phyloP scores from a whole-genome alignment of 2,113 vertebrate species.

The Bungarus multicinctus region DNA sequence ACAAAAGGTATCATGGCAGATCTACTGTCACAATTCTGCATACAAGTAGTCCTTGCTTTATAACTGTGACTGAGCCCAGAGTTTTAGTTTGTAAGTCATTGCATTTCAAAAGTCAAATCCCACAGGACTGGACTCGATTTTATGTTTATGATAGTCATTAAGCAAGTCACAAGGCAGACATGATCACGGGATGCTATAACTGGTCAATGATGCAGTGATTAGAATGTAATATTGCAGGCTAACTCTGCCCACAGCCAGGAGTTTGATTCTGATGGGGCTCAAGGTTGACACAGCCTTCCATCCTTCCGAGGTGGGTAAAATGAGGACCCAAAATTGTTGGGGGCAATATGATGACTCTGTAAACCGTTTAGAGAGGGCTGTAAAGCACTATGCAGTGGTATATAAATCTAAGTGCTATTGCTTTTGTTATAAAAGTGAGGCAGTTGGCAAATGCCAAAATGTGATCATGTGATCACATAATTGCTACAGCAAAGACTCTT shows the following conservation, averaged over 20 bases:
- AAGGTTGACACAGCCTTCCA: too few relatives aligned
- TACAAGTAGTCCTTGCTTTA: not conserved
- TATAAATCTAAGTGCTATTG: too few relatives aligned
- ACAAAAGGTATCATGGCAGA: not conserved
- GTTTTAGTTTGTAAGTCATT: not conserved
- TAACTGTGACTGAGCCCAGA: not conserved
- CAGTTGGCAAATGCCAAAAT: not conserved
- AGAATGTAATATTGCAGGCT: not conserved
- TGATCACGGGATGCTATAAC: not conserved
- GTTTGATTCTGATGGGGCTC: not conserved
- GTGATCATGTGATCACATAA: not conserved
- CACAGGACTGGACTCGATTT: not conserved
- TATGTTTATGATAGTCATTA: too few relatives aligned
- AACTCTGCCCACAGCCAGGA: not conserved
- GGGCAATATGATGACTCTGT: too few relatives aligned
- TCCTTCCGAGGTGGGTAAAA: too few relatives aligned
- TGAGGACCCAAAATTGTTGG: too few relatives aligned
- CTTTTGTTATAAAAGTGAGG: too few relatives aligned
- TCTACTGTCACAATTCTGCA: accelerated
- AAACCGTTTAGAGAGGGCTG: too few relatives aligned
- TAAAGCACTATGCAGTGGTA: accelerated
- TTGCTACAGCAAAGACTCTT: not conserved
- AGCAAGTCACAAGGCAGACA: too few relatives aligned
- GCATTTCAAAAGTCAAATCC: not conserved
- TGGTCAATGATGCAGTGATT: not conserved